Base-by-base conservation (phyloP, 2,888 invertebrate genomes). In the Hylaea fasciaria region DNA sequence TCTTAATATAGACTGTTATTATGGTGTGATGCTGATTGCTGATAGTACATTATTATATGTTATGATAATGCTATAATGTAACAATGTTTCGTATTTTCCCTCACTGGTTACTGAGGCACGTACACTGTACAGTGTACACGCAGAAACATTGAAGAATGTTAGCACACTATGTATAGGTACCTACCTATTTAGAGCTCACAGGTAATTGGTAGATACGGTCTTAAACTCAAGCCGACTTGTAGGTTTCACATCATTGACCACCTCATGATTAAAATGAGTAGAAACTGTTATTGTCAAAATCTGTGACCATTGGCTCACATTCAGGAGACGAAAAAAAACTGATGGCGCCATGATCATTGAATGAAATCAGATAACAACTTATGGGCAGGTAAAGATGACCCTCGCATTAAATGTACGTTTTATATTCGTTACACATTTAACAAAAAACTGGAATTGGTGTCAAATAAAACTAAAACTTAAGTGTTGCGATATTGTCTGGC, bases 331-430 rank as follows among this genome's bases (percentile, higher is more conserved):
- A n/a, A n/a, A 71, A 75, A 71, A 65, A 67, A 58, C 62, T 79
- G 76, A 81, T 83, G 83, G 83, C 83, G 83, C 81, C 83, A 78
- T 75, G 64, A 69, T 73, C 65, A 72, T 72, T 71, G 74, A 77
- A 80, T 76, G 72, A 71, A 76, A 84, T 83, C 83, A 75, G 85
- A 83, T 83, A 82, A 79, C 65, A 62, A 64, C 70, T 66, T 72
- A 65, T 63, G 65, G 64, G 73, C 85, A 83, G 83, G 83, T 85
- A 85, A 72, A 72, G 62, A 68, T 75, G 77, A 77, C 77, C 76
- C 70, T 62, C 69, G 68, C 70, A 64, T 80, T 75, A 76, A 72
- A 76, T 67, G 67, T 13, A 72, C 56, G 59, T 69, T 71, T 77
- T 71, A 60, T 78, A 76, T 77, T 68, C 54, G 62, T 59, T 63